A percentile compares a stretch with the other conserved stretches of the same genome.
phyloP scores from a whole-genome alignment of 2,113 vertebrate species.

The Egretta garzetta region DNA sequence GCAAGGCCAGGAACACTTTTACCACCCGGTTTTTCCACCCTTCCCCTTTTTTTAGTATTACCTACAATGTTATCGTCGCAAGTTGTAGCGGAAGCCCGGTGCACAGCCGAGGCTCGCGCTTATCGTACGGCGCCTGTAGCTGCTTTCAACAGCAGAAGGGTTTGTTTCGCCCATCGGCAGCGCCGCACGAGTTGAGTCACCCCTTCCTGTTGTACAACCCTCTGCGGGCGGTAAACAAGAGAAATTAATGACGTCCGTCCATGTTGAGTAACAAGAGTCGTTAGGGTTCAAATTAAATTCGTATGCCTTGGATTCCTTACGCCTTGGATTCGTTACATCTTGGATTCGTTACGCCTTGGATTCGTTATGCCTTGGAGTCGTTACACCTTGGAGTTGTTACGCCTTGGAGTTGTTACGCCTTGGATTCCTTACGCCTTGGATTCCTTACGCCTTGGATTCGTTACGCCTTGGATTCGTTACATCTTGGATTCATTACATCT shows the following conservation, averaged over 20 bases:
- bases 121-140: rapidly evolving
- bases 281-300: neutral
- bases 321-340: too few relatives aligned
- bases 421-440: neutral
- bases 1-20: neutral
- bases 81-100: neutral
- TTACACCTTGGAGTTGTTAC: too few relatives aligned
- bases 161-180: neutral
- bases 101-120: neutral
- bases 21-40: neutral
- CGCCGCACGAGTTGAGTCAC: neutral
- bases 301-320: too few relatives aligned
- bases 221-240: neutral
- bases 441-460: too few relatives aligned
- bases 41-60: neutral
- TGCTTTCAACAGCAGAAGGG: neutral
- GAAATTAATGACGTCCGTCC: neutral
- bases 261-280: rapidly evolving
- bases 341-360: too few relatives aligned
- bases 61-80: rapidly evolving
- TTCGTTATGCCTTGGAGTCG: too few relatives aligned
- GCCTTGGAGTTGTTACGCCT: neutral
- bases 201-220: neutral
- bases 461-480: too few relatives aligned
- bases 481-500: too few relatives aligned